Conservation (phyloP, 2,888 invertebrate species). For the Spodoptera picta region DNA sequence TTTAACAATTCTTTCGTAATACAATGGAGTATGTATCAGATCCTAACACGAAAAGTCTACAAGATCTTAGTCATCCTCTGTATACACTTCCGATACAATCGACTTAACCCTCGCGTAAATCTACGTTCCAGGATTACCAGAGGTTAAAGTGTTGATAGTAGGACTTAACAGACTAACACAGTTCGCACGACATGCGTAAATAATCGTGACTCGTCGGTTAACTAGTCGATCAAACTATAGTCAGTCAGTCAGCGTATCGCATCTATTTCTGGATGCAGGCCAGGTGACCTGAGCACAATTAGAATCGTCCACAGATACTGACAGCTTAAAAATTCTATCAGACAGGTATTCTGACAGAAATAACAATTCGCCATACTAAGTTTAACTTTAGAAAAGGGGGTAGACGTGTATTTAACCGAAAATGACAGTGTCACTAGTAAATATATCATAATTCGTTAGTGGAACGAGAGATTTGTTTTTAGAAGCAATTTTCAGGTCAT, state of each 20-base stretch:
- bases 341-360: constrained; percentile 8
- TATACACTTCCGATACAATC: not conserved
- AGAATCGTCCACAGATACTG: constrained; percentile 21
- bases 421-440: no score
- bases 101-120: not conserved
- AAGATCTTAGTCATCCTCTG: no score
- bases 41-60: no score
- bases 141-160: constrained; percentile 15
- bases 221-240: constrained; percentile 21
- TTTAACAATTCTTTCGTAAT: no score
- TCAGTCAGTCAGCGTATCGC: constrained; percentile 12
- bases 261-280: constrained; percentile 41
- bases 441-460: no score
- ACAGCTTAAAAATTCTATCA: constrained; percentile 19
- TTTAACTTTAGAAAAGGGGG: no score
- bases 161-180: constrained; percentile 14
- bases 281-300: constrained; percentile 42
- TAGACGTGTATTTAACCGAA: no score
- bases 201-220: constrained; percentile 33
- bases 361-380: no score
- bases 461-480: no score
- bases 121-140: no score
- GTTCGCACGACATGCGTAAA: constrained; percentile 29
- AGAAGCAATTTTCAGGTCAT: no score
- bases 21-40: no score